Evolutionary conservation across 2,113 vertebrate genomes (phyloP), one percentile per base, ranked within the genome.

Genomic region (Notechis scutatus): DNA sequence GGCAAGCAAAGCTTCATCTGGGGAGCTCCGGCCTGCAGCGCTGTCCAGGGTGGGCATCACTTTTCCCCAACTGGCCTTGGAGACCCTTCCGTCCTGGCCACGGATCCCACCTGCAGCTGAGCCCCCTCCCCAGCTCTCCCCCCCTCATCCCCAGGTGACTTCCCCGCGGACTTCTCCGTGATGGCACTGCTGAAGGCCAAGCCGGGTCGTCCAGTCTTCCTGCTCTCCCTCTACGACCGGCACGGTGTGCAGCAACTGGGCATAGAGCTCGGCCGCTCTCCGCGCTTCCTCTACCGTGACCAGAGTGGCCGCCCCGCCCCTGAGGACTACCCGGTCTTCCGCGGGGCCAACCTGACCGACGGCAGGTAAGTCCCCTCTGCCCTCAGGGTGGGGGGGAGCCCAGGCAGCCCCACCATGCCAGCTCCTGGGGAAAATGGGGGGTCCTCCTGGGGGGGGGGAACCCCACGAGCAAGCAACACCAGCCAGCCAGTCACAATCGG

Each of bases 141-240:
- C 3, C 11, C 24, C n/a, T 5, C 4, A 9, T 50, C 8, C 39
- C 3, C 88, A 99, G 99, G 98, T 95, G 97, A 96, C 90, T 99
- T 99, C 96, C 99, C 99, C 0, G 98, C 98, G 97, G 98, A 99
- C 93, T 99, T 99, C 97, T 99, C 99, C 94, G 95, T 99, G 96
- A 98, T 99, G 98, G 96, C 98, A 3, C 96, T 98, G 94, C 97
- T 99, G 88, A 98, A 98, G 94, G 97, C 98, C 42, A 98, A 98
- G 34, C 95, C 98, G 9, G 98, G 98, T 8, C 95, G 98, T 47
- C 99, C 98, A 91, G 98, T 98, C 26, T 98, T 99, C 96, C 98
- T 99, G 52, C 96, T 99, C 92, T 99, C 98, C 50, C 92, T 99
- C 94, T 99, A 99, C 96, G 98, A 97, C 24, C 98, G 97, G 61